phyloP scores from a whole-genome alignment of 2,888 invertebrate genomes.

The Bombyx huttoni region DNA sequence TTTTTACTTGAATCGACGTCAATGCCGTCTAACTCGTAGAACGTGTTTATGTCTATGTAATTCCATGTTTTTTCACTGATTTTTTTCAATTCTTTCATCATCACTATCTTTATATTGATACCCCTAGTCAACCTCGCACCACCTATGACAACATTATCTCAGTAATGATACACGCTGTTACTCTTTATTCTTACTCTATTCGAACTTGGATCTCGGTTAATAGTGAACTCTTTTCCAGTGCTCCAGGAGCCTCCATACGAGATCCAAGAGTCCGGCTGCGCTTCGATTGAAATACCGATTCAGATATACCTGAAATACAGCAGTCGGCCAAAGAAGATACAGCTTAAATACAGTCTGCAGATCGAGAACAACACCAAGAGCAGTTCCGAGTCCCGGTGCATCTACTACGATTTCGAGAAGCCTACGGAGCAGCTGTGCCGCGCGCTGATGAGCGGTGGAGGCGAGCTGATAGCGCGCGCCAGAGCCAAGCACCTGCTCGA shows the following conservation, averaged over 20 bases:
- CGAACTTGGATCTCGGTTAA: neutral
- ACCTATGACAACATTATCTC: slow-evolving; percentile 21
- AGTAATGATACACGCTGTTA: too few relatives aligned
- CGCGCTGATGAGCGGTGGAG: slow-evolving; percentile 55
- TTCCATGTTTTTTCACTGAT: slow-evolving; percentile 10
- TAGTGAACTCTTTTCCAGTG: slow-evolving; percentile 34
- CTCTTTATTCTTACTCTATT: too few relatives aligned
- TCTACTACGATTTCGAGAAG: slow-evolving; percentile 58
- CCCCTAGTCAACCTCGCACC: slow-evolving; percentile 22
- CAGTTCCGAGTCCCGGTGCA: slow-evolving; percentile 45
- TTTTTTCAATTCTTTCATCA: slow-evolving; percentile 32
- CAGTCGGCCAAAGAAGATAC: slow-evolving; percentile 54
- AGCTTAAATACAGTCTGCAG: slow-evolving; percentile 50
- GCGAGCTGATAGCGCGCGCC: slow-evolving; percentile 43
- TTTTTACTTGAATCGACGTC: neutral
- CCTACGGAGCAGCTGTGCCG: slow-evolving; percentile 46
- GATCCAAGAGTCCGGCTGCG: slow-evolving; percentile 62
- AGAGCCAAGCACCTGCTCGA: slow-evolving; percentile 33
- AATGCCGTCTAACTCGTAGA: neutral
- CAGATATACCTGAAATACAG: slow-evolving; percentile 62
- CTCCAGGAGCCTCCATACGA: slow-evolving; percentile 67
- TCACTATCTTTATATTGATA: slow-evolving; percentile 42
- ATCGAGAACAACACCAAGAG: slow-evolving; percentile 52
- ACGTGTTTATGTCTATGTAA: neutral
- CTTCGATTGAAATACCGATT: slow-evolving; percentile 60